Evolutionary conservation across 2,113 vertebrate genomes (phyloP).

Genomic region (Ictalurus furcatus): DNA sequence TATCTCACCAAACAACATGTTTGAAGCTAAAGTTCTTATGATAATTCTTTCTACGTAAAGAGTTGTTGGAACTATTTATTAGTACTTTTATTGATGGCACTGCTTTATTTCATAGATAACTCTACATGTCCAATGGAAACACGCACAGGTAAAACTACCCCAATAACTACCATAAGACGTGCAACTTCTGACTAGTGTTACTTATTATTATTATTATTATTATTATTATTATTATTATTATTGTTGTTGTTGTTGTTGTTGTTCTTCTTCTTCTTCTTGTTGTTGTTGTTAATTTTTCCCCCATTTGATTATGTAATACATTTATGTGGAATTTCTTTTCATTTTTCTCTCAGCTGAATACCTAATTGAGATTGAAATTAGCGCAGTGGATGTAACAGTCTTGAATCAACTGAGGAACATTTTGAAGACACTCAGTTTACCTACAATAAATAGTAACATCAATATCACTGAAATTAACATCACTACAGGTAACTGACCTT

Average conservation of each 20-base stretch:
- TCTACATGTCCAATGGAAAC: neutral
- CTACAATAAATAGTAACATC: neutral
- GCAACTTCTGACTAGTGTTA: too few relatives aligned
- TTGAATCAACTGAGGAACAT: neutral
- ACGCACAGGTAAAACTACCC: neutral
- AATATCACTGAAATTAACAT: neutral
- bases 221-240: too few relatives aligned
- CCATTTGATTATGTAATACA: too few relatives aligned
- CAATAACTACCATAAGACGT: neutral
- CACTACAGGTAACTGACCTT: slow-evolving; percentile 10
- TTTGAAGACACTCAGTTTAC: neutral
- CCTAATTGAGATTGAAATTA: neutral
- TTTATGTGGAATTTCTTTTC: neutral
- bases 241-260: too few relatives aligned
- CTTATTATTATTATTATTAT: too few relatives aligned
- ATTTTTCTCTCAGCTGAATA: neutral
- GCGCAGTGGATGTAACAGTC: neutral
- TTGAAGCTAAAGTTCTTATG: too few relatives aligned
- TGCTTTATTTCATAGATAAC: too few relatives aligned
- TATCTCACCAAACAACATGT: too few relatives aligned
- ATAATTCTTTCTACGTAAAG: neutral
- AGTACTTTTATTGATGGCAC: too few relatives aligned
- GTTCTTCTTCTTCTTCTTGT: too few relatives aligned
- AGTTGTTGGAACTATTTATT: neutral
- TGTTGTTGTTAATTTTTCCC: too few relatives aligned